Conservation (phyloP, 2,888 invertebrate genomes). For the Steromphala cineraria region DNA sequence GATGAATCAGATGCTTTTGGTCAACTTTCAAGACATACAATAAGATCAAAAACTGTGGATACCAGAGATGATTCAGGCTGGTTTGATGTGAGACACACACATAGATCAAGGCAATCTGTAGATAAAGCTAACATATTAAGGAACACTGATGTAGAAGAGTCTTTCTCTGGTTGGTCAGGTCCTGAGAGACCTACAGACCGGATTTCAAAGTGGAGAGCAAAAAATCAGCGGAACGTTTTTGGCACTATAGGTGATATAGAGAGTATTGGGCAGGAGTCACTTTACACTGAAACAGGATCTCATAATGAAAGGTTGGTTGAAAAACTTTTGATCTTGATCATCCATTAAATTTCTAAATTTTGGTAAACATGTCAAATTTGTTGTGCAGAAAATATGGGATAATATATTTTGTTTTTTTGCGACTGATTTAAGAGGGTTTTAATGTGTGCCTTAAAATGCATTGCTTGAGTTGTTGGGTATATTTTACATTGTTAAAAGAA, state of each 20-base stretch:
- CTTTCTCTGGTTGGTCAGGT: too few relatives aligned
- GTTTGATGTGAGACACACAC: background rate
- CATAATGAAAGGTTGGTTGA: conserved; percentile 15
- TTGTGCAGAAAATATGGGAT: too few relatives aligned
- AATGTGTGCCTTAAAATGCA: too few relatives aligned
- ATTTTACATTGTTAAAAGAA: too few relatives aligned
- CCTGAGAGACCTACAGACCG: background rate
- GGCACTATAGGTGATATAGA: conserved; percentile 11
- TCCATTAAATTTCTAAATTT: too few relatives aligned
- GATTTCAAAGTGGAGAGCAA: background rate
- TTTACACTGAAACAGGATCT: conserved; percentile 14
- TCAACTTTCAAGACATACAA: background rate
- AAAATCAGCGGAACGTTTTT: background rate
- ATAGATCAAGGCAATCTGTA: background rate
- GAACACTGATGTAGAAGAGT: too few relatives aligned
- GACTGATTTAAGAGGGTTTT: too few relatives aligned
- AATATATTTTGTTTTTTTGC: too few relatives aligned
- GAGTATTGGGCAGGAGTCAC: conserved; percentile 20
- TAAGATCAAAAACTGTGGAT: background rate
- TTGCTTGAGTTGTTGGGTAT: too few relatives aligned
- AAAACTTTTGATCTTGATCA: background rate
- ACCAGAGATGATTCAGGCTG: background rate
- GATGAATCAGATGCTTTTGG: conserved; percentile 27
- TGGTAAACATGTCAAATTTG: too few relatives aligned
- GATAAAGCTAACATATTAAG: too few relatives aligned